phyloP scores from a whole-genome alignment of 1,140 invertebrate species.

The Oppia nitens region DNA sequence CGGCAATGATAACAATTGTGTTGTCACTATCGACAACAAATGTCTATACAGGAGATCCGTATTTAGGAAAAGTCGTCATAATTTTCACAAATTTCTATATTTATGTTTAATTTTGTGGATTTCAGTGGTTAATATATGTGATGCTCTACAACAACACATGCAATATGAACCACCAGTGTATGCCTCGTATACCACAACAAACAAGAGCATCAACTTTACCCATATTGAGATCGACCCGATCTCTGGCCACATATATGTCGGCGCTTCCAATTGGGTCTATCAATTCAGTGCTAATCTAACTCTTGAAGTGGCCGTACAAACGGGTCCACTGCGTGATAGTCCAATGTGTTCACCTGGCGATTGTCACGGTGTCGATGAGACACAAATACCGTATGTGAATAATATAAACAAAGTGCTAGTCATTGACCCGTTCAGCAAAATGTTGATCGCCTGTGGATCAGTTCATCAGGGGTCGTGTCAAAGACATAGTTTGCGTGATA shows the following conservation, averaged over 20 bases:
- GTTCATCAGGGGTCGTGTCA: conserved; percentile 69
- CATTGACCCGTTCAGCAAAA: conserved; percentile 58
- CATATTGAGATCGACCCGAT: conserved; percentile 43
- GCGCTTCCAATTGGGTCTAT: conserved; percentile 63
- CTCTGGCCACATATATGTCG: conserved; percentile 49
- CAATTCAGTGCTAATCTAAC: conserved; percentile 50
- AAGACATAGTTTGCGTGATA: conserved; percentile 55
- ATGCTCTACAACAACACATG: background rate
- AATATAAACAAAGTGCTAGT: conserved; percentile 84
- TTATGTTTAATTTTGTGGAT: background rate
- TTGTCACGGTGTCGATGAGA: conserved; percentile 34
- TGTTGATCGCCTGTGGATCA: conserved; percentile 71
- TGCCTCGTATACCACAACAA: conserved; percentile 26
- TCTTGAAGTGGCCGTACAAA: conserved; percentile 43
- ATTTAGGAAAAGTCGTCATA: no score
- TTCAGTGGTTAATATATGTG: background rate
- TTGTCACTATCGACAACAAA: no score
- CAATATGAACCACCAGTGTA: conserved; percentile 15
- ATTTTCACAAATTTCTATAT: background rate
- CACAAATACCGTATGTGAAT: conserved; percentile 43
- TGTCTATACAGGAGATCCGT: no score
- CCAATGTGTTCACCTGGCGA: conserved; percentile 67
- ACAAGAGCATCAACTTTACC: conserved; percentile 28
- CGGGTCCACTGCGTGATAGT: conserved; percentile 64
- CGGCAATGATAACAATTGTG: no score